phyloP scores from a whole-genome alignment of 2,797 vertebrate genomes.

The Brotula barbata region DNA sequence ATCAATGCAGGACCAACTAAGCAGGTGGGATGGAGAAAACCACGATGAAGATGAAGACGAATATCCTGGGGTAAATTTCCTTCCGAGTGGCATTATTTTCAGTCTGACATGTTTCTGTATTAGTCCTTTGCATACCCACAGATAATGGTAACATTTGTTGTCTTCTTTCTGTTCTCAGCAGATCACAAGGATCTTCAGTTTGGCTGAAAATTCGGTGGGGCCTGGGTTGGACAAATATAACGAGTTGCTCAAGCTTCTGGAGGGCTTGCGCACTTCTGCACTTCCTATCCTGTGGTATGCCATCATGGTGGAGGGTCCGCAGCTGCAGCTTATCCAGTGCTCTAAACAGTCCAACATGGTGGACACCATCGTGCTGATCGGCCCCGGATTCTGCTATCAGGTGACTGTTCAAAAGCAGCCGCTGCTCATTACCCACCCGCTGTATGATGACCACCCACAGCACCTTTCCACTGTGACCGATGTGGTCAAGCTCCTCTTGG shows the following conservation, averaged over 20 bases:
- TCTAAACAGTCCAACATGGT: conserved; percentile 78
- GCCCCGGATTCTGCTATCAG: conserved; percentile 76
- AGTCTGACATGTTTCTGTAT: neutral
- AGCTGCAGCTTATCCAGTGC: conserved; percentile 81
- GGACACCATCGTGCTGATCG: conserved; percentile 78
- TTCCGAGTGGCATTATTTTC: neutral
- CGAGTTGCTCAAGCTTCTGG: conserved; percentile 73
- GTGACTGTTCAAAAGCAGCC: conserved; percentile 80
- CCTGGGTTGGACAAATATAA: conserved; percentile 54
- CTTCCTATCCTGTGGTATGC: conserved; percentile 80
- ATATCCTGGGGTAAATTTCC: conserved; percentile 62
- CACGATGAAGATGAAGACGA: conserved; percentile 47
- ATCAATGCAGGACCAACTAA: conserved; percentile 38
- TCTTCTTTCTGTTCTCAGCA: conserved; percentile 32
- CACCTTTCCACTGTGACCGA: conserved; percentile 55
- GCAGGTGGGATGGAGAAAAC: conserved; percentile 29
- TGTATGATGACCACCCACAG: conserved; percentile 72
- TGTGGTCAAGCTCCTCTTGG: conserved; percentile 73
- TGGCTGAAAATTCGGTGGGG: conserved; percentile 53
- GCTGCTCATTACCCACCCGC: conserved; percentile 76
- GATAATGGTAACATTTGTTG: neutral
- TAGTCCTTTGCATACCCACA: neutral
- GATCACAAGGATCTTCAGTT: conserved; percentile 82
- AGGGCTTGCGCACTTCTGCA: conserved; percentile 59
- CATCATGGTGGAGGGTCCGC: conserved; percentile 77